phyloP scores from a whole-genome alignment of 2,888 invertebrate genomes.

The Serrognathus titanus region DNA sequence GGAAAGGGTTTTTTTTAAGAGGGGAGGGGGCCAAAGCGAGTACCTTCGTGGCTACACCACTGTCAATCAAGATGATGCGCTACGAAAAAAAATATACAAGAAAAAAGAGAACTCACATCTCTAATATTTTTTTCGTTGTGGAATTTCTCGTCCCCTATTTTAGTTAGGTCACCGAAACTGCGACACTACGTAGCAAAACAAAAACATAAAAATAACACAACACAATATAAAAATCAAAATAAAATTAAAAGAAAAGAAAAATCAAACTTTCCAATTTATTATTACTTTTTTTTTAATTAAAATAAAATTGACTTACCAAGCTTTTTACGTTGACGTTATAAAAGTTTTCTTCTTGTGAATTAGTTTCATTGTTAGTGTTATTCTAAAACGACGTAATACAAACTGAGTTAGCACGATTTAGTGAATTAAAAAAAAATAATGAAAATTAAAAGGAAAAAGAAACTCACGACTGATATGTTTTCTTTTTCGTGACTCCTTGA shows the following conservation, averaged over 20 bases:
- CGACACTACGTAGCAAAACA: constrained; percentile 50
- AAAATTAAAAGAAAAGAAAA: constrained; percentile 20
- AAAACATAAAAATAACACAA: constrained; percentile 18
- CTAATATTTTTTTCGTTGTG: constrained; percentile 12
- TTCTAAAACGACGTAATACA: constrained; percentile 29
- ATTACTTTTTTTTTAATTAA: too few species aligned
- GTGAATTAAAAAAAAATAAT: constrained; percentile 11
- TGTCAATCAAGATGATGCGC: constrained; percentile 1
- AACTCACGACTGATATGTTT: constrained; percentile 66
- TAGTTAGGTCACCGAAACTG: constrained; percentile 61
- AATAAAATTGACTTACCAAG: constrained; percentile 53
- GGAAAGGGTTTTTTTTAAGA: background rate
- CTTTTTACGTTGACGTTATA: constrained; percentile 63
- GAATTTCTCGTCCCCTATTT: constrained; percentile 47
- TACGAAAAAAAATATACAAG: constrained; percentile 13
- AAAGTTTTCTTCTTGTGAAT: constrained; percentile 39
- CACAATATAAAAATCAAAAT: constrained; percentile 18
- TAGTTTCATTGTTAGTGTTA: constrained; percentile 33
- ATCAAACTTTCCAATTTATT: background rate
- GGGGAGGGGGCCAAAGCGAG: background rate
- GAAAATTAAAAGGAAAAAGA: constrained; percentile 2
- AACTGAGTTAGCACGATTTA: constrained; percentile 8
- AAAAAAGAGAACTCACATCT: constrained; percentile 14
- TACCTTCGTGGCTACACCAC: too few species aligned
- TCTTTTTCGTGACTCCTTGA: constrained; percentile 62